phyloP scores from a whole-genome alignment of 2,797 vertebrate genomes.

The Champsocephalus gunnari region DNA sequence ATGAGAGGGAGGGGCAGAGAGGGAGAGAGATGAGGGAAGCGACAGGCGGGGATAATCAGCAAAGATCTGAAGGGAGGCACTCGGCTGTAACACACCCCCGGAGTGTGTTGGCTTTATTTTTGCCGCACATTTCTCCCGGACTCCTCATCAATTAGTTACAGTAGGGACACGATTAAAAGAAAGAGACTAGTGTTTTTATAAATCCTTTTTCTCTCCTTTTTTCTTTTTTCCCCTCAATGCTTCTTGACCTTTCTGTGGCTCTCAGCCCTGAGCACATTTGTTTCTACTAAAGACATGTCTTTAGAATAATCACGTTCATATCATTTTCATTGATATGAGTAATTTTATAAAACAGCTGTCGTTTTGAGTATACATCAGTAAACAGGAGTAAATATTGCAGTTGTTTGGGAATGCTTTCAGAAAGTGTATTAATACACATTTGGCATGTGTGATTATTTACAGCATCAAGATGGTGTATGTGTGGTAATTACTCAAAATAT shows the following conservation, averaged over 20 bases:
- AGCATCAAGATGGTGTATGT: not conserved
- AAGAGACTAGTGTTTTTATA: not conserved
- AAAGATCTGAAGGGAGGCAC: conserved; percentile 68
- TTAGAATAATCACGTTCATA: not conserved
- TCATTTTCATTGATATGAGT: too few species aligned
- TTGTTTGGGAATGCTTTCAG: too few species aligned
- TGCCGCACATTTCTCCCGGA: conserved; percentile 35
- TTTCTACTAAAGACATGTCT: conserved; percentile 1
- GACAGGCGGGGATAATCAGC: conserved; percentile 73
- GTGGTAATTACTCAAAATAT: not conserved
- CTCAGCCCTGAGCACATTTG: not conserved
- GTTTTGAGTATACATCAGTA: not conserved
- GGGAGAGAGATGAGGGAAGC: conserved; percentile 60
- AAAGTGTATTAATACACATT: too few species aligned
- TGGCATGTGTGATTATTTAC: not conserved
- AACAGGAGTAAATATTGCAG: not conserved
- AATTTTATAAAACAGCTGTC: not conserved
- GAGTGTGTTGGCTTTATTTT: conserved; percentile 22
- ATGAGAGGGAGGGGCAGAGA: conserved; percentile 67
- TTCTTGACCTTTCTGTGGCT: not conserved
- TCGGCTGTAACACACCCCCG: conserved; percentile 36
- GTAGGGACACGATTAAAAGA: conserved; percentile 9
- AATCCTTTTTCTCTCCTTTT: too few species aligned
- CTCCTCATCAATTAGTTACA: conserved; percentile 43
- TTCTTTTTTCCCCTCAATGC: not conserved